Conservation (phyloP, 2,113 vertebrate species). For the Platysteira castanea region DNA sequence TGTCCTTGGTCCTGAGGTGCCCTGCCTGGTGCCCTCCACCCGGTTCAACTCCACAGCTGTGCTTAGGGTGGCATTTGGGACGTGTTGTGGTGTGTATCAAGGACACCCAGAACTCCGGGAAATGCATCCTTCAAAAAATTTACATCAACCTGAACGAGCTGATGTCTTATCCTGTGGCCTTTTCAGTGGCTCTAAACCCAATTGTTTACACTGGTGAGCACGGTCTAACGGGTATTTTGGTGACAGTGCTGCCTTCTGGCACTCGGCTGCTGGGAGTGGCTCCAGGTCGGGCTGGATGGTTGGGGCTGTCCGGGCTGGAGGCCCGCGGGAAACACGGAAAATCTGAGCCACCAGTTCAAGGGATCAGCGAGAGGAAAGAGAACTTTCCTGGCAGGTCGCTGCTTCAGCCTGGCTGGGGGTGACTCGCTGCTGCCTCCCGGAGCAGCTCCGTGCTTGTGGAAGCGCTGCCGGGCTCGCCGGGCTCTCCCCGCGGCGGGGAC, state of each 20-base stretch:
- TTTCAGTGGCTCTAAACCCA: background rate
- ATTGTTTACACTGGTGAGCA: background rate
- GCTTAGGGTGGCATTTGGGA: background rate
- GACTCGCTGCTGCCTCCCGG: background rate
- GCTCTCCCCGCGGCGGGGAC: background rate
- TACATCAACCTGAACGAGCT: background rate
- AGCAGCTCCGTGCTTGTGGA: background rate
- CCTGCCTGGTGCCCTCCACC: background rate
- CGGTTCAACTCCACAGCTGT: background rate
- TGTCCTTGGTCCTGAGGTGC: background rate
- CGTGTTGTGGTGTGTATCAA: background rate
- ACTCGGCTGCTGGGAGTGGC: background rate
- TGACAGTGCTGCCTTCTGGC: background rate
- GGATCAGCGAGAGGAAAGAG: background rate
- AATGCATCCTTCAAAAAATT: background rate
- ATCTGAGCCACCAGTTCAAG: background rate
- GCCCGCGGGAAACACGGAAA: background rate
- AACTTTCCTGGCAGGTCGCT: conserved; percentile 12
- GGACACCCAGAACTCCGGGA: background rate
- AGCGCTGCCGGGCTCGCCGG: background rate
- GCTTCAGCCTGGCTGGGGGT: background rate
- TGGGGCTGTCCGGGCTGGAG: background rate
- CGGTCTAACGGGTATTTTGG: accelerated
- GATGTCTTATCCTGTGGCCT: background rate
- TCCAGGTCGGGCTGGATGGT: background rate